Conservation (phyloP, 2,888 invertebrate genomes). For the Byasa hedistus region DNA sequence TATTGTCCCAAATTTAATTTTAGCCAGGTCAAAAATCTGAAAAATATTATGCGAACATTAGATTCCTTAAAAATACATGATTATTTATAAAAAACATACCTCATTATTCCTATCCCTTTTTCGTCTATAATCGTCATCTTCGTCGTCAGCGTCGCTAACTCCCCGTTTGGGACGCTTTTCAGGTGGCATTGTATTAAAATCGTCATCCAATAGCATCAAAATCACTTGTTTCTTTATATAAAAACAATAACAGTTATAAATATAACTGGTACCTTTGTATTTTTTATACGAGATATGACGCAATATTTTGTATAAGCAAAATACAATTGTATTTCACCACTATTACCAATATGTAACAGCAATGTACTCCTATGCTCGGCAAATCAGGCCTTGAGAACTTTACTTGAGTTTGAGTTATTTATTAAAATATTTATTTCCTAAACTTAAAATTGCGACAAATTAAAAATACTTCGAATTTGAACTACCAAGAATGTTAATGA, state of each 20-base stretch:
- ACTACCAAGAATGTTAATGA: background rate
- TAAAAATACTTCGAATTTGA: background rate
- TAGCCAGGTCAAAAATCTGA: too few relatives aligned
- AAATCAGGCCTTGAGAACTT: background rate
- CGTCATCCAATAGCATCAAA: slow-evolving; percentile 70
- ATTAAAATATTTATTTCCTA: background rate
- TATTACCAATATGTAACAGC: background rate
- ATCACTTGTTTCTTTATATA: slow-evolving; percentile 4
- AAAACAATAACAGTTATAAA: background rate
- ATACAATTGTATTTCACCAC: background rate
- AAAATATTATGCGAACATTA: too few relatives aligned
- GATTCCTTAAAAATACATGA: too few relatives aligned
- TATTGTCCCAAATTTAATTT: too few relatives aligned
- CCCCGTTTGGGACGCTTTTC: slow-evolving; percentile 62
- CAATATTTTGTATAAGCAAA: slow-evolving; percentile 16
- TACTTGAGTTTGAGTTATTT: background rate
- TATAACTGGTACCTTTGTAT: background rate
- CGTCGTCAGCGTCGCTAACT: slow-evolving; percentile 83
- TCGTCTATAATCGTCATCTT: slow-evolving; percentile 86
- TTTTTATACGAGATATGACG: slow-evolving; percentile 23
- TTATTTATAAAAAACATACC: slow-evolving; percentile 56
- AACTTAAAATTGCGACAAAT: background rate
- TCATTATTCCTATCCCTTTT: slow-evolving; percentile 89
- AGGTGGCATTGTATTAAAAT: slow-evolving; percentile 63
- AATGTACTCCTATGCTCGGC: too few relatives aligned